Evolutionary conservation across 2,888 invertebrate species (phyloP).

Genomic region (Meiosimyza decipiens): DNA sequence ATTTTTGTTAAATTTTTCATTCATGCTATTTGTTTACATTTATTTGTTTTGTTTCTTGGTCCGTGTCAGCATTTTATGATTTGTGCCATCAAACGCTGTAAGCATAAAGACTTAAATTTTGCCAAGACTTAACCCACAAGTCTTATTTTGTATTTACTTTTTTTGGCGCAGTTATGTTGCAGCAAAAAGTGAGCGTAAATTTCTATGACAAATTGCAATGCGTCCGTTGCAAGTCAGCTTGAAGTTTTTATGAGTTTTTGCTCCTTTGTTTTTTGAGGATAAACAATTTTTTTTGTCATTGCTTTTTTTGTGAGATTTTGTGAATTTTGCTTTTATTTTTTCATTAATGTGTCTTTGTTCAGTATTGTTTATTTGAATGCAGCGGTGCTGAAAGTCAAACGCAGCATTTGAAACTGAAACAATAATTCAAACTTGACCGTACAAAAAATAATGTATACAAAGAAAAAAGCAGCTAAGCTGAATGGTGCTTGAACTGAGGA

Average conservation of each 20-base stretch:
- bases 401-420: constrained; percentile 21
- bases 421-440: neutral
- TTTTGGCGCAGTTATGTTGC: too few species aligned
- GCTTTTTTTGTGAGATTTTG: neutral
- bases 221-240: neutral
- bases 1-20: too few species aligned
- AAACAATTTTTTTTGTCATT: neutral
- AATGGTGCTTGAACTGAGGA: too few species aligned
- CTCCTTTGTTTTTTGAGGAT: too few species aligned
- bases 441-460: neutral
- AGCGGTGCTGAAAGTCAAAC: constrained; percentile 5
- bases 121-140: too few species aligned
- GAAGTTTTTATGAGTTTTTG: neutral
- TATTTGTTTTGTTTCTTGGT: too few species aligned
- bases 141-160: too few species aligned
- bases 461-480: too few species aligned
- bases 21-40: too few species aligned
- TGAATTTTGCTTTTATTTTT: neutral
- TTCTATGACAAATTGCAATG: constrained; percentile 28
- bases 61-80: too few species aligned
- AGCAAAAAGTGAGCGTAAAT: neutral
- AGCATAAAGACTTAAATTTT: too few species aligned
- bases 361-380: neutral
- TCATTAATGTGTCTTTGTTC: neutral
- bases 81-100: too few species aligned